phyloP scores from a whole-genome alignment of 2,888 invertebrate species.

The Ditylenchus weischeri region DNA sequence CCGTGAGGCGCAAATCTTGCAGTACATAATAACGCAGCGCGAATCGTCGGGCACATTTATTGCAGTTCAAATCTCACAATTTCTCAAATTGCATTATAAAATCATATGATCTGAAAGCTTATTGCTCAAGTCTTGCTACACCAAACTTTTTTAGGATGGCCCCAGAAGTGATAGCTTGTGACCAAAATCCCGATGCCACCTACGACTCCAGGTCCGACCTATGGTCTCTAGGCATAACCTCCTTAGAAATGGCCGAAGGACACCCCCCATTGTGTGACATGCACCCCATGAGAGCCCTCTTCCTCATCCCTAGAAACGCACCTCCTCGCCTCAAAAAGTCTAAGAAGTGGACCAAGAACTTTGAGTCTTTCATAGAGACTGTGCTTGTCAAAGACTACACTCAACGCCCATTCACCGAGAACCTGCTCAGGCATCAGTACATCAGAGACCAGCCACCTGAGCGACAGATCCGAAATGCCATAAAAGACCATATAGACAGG shows the following conservation, averaged over 20 bases:
- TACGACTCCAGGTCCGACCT: slow-evolving; percentile 77
- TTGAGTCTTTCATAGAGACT: slow-evolving; percentile 80
- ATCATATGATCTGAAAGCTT: no score
- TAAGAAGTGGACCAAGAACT: slow-evolving; percentile 75
- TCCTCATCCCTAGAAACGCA: slow-evolving; percentile 94
- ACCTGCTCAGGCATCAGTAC: slow-evolving; percentile 91
- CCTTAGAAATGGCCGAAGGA: slow-evolving; percentile 95
- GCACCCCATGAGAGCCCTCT: slow-evolving; percentile 90
- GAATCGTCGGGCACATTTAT: no score
- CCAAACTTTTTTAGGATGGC: slow-evolving; percentile 71
- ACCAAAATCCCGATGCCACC: slow-evolving; percentile 98
- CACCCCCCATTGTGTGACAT: slow-evolving; percentile 83
- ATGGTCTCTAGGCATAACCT: slow-evolving; percentile 77
- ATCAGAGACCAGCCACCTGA: slow-evolving; percentile 98
- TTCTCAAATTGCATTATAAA: no score
- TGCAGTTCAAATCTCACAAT: no score
- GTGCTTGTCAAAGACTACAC: slow-evolving; percentile 96
- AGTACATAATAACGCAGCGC: no score
- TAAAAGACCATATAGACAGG: slow-evolving; percentile 97
- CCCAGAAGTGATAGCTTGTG: slow-evolving; percentile 98
- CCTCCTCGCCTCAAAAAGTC: slow-evolving; percentile 83
- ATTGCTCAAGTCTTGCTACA: no score
- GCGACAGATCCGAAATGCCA: slow-evolving; percentile 79
- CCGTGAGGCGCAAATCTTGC: no score
- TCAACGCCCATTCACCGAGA: slow-evolving; percentile 95